phyloP scores from a whole-genome alignment of 2,797 vertebrate species.

The Poeciliopsis presidionis region DNA sequence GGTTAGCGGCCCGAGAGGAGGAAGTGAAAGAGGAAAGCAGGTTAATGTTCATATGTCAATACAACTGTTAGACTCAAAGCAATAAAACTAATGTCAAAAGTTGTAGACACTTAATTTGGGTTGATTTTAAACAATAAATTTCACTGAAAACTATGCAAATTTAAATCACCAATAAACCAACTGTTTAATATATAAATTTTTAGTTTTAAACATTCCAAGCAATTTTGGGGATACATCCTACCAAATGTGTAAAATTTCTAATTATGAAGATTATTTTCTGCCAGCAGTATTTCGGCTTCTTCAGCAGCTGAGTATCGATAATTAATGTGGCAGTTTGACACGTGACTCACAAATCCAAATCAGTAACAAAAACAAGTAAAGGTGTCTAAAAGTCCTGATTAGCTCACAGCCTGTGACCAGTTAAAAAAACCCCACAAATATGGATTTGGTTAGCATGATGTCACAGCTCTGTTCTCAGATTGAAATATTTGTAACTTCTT shows the following conservation, averaged over 20 bases:
- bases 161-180: neutral
- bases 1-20: constrained; percentile 54
- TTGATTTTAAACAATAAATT: neutral
- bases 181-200: neutral
- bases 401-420: neutral
- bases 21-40: neutral
- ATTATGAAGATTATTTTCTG: too few species aligned
- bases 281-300: neutral
- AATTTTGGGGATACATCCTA: neutral
- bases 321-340: neutral
- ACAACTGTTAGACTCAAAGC: neutral
- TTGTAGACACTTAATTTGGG: neutral
- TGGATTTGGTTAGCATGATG: neutral
- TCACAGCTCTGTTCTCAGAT: neutral
- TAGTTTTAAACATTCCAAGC: neutral
- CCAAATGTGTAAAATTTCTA: too few species aligned
- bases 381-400: neutral
- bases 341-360: neutral
- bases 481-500: too few species aligned
- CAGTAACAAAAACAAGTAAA: neutral
- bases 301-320: neutral
- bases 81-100: neutral
- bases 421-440: neutral
- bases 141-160: neutral
- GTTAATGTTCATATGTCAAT: neutral